Evolutionary conservation across 2,888 invertebrate genomes (phyloP).

Genomic region (Eustalomyia histrio): DNA sequence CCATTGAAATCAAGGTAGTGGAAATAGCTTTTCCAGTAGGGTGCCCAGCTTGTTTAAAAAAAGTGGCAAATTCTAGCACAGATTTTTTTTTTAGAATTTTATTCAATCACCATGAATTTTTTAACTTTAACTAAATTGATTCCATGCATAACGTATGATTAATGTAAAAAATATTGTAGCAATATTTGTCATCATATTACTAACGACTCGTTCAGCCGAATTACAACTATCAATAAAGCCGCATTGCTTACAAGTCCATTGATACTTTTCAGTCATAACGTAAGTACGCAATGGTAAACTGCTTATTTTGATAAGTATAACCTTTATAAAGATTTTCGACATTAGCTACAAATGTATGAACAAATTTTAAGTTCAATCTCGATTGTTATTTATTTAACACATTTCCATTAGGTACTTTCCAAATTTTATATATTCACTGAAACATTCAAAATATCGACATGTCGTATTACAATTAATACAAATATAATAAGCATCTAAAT

Average conservation of each 20-base stretch:
- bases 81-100: no score
- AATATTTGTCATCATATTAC: slow-evolving; percentile 11
- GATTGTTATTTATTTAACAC: background rate
- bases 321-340: slow-evolving; percentile 62
- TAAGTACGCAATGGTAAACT: slow-evolving; percentile 36
- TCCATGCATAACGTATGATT: background rate
- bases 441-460: slow-evolving; percentile 47
- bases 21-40: no score
- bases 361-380: background rate
- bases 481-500: slow-evolving; percentile 61
- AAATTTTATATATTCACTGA: slow-evolving; percentile 61
- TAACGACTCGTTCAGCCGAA: slow-evolving; percentile 65
- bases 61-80: no score
- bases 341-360: slow-evolving; percentile 29
- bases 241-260: slow-evolving; percentile 58
- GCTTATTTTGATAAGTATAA: slow-evolving; percentile 63
- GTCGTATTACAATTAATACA: slow-evolving; percentile 57
- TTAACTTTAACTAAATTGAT: background rate
- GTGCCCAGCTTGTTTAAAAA: no score
- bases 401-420: slow-evolving; percentile 49
- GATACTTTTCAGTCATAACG: background rate
- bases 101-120: no score
- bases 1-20: no score
- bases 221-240: slow-evolving; percentile 63
- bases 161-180: slow-evolving; percentile 26